Base-by-base conservation (phyloP, 1,140 invertebrate genomes). In the Lethocerus indicus region DNA sequence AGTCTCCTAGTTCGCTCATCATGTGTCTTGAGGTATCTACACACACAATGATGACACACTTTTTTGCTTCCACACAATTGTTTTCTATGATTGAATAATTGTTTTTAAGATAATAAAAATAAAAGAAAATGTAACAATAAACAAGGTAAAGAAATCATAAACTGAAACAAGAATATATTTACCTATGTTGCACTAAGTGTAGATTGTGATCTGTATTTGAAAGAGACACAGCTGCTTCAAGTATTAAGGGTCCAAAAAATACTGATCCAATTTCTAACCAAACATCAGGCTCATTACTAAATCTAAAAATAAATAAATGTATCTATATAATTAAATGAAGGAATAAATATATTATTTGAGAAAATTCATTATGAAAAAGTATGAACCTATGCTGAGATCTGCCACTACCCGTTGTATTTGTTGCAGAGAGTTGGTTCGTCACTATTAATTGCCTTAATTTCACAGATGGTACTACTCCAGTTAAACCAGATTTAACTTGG, bases 191-290 rank as follows among this genome's bases (percentile, higher is more conserved):
- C n/a, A 84, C 73, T 14, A 79, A 59, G 63, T 85, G 79, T 41
- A 82, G 60, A 64, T 81, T 79, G 57, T 80, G 77, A 52, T 83
- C 81, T 28, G 79, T 78, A 48, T 75, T 74, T 1, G 81, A 79
- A 26, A 82, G 59, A 0, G 83, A 86, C 40, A 87, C 81, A 0
- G 88, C 89, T n/a, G 87, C 81, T 70, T 97, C 91, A n/a, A 95
- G 69, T 54, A 89, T 74, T 21, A 97, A 71, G 13, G 92, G 89
- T 2, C 92, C 92, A 45, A 96, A 68, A 14, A 81, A 80, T 0
- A 93, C 68, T n/a, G 81, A 83, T 3, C 89, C 91, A 4, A 92
- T 87, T 64, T 96, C 92, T 1, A 97, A 71, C 92, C 92, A 98
- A 47, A 80, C 72, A 54, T 87, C 84, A 36, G 66, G 72, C 43